A percentile compares a stretch with the other conserved stretches of the same genome.
Conservation (phyloP, 2,888 invertebrate genomes). For the Oligia fasciuncula region DNA sequence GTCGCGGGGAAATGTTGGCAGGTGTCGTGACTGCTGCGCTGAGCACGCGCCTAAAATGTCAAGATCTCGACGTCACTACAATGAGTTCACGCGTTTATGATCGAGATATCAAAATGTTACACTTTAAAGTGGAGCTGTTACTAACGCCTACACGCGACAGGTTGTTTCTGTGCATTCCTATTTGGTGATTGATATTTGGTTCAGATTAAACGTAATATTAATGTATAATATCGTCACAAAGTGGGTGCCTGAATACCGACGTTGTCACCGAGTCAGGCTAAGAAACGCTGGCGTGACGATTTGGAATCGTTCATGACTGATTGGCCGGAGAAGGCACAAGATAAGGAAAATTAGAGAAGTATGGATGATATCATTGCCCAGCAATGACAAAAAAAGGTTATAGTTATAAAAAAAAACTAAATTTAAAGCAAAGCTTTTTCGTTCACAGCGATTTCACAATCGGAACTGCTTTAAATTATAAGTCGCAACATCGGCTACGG, state of each 20-base stretch:
- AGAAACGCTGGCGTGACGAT: background rate
- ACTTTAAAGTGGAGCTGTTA: conserved; percentile 16
- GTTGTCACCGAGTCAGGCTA: background rate
- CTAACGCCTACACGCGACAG: conserved; percentile 7
- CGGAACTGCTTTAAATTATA: background rate
- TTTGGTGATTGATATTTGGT: conserved; percentile 7
- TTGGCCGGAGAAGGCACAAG: too few species aligned
- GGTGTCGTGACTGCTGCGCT: conserved; percentile 72
- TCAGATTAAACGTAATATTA: background rate
- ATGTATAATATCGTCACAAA: background rate
- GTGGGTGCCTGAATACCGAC: background rate
- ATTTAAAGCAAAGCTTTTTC: background rate
- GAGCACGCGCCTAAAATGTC: conserved; percentile 81
- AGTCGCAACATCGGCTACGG: background rate
- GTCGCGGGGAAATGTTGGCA: conserved; percentile 79
- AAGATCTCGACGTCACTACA: conserved; percentile 76
- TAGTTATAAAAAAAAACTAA: too few species aligned
- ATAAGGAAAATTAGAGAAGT: too few species aligned
- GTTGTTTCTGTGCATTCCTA: conserved; percentile 24
- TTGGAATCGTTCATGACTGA: too few species aligned
- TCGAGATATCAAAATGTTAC: conserved; percentile 56
- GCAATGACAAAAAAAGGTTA: background rate
- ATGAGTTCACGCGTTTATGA: conserved; percentile 61
- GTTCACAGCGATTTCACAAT: background rate
- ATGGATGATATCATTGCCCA: too few species aligned